These are phyloP conservation scores for Lagodon rhomboides DNA, from an alignment of 2,797 vertebrate species.

Conservation along the genomic window DNA sequence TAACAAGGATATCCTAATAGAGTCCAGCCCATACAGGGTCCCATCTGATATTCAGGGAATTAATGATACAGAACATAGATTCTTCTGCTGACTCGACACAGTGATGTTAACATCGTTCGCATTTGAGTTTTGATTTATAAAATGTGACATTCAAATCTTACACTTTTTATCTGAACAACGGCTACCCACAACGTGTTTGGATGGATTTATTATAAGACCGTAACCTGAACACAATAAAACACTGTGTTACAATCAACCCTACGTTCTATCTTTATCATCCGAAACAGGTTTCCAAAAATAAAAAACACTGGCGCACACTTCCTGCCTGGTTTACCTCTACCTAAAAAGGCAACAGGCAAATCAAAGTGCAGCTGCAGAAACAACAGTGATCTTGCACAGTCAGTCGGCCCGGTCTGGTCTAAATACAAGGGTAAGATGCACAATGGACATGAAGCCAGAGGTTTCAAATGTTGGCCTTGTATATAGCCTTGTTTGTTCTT, in stretches of 20 bases:
- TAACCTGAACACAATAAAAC: not conserved
- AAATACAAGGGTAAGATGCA: not conserved
- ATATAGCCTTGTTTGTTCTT: slow-evolving; percentile 16
- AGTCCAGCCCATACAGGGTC: slow-evolving; percentile 13
- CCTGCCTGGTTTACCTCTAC: not conserved
- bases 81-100: not conserved
- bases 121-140: not conserved
- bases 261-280: not conserved
- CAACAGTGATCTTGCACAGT: slow-evolving; percentile 3
- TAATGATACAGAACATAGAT: not conserved
- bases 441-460: not conserved
- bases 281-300: not conserved
- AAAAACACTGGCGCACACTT: not conserved
- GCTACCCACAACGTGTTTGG: not conserved
- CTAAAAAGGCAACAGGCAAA: not conserved
- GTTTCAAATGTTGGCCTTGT: slow-evolving; percentile 6
- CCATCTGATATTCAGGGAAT: not conserved
- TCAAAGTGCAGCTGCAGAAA: not conserved
- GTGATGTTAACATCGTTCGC: not conserved
- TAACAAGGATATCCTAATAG: slow-evolving; percentile 70
- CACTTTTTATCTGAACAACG: no score
- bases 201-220: not conserved
- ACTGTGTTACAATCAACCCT: slow-evolving; percentile 2
- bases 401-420: not conserved
- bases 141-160: not conserved